Percentiles rank a stretch among this genome's conserved stretches.
These are phyloP conservation scores for Denticeps clupeoides DNA, from an alignment of 2,797 vertebrate genomes.

Conservation along the genomic window DNA sequence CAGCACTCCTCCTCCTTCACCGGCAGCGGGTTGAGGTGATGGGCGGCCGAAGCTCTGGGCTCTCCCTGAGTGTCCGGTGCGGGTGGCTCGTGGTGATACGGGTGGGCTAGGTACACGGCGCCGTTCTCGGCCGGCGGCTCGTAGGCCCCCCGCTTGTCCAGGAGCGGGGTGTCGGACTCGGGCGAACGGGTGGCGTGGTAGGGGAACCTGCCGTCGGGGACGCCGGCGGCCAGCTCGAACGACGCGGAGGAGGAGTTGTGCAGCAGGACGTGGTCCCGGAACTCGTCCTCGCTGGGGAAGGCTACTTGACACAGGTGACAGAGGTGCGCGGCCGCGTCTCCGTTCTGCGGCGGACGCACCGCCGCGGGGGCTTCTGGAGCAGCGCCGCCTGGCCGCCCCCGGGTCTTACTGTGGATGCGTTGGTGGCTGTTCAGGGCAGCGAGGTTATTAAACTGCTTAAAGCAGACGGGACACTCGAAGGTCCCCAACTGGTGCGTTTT, in stretches of 20 bases:
- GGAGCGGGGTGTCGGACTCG: constrained; percentile 40
- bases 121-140: constrained; percentile 41
- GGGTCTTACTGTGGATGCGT: constrained; percentile 61
- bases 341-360: constrained; percentile 39
- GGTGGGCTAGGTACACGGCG: constrained; percentile 52
- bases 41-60: constrained; percentile 27
- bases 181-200: constrained; percentile 53
- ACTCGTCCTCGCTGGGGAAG: constrained; percentile 58
- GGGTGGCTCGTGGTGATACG: constrained; percentile 43
- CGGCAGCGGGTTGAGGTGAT: constrained; percentile 20
- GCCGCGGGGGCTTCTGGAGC: constrained; percentile 18
- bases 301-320: constrained; percentile 64
- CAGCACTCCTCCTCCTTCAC: constrained; percentile 35
- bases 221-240: constrained; percentile 44
- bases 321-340: constrained; percentile 38
- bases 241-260: constrained; percentile 63
- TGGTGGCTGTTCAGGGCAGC: constrained; percentile 79
- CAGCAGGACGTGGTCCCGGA: constrained; percentile 65
- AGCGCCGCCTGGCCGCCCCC: constrained; percentile 23
- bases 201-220: constrained; percentile 46
- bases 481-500: constrained; percentile 62
- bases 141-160: constrained; percentile 43
- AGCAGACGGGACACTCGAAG: constrained; percentile 65
- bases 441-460: constrained; percentile 70
- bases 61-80: constrained; percentile 47